A percentile compares a stretch with the other conserved stretches of the same genome.
Conservation (phyloP, 2,888 invertebrate genomes). For the Nasonovia ribisnigri region DNA sequence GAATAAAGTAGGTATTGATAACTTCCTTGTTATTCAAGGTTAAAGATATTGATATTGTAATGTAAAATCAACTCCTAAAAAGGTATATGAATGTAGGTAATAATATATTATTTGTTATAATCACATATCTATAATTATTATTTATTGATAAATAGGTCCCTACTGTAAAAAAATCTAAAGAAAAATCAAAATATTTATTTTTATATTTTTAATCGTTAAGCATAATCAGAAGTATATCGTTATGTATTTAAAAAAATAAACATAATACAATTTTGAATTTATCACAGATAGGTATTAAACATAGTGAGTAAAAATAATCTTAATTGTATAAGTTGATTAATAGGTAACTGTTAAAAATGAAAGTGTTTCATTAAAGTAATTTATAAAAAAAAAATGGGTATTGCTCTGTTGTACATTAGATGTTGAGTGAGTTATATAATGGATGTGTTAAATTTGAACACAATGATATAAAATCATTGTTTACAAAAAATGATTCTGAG, state of each 20-base stretch:
- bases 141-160: neutral
- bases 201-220: neutral
- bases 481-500: too few species aligned
- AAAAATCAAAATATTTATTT: neutral
- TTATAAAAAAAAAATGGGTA: neutral
- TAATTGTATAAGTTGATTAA: neutral
- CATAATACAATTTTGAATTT: neutral
- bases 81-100: neutral
- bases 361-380: neutral
- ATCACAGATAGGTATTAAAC: neutral
- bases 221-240: too few species aligned
- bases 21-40: constrained; percentile 38
- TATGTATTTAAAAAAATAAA: neutral
- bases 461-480: too few species aligned
- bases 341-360: neutral
- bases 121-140: neutral
- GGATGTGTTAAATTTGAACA: too few species aligned
- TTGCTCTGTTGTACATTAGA: too few species aligned
- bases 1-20: neutral
- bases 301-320: neutral
- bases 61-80: constrained; percentile 15
- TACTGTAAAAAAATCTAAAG: neutral
- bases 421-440: too few species aligned
- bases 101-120: neutral
- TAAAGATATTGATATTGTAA: neutral